Conservation (phyloP, 2,113 vertebrate species). For the Acanthisitta chloris region DNA sequence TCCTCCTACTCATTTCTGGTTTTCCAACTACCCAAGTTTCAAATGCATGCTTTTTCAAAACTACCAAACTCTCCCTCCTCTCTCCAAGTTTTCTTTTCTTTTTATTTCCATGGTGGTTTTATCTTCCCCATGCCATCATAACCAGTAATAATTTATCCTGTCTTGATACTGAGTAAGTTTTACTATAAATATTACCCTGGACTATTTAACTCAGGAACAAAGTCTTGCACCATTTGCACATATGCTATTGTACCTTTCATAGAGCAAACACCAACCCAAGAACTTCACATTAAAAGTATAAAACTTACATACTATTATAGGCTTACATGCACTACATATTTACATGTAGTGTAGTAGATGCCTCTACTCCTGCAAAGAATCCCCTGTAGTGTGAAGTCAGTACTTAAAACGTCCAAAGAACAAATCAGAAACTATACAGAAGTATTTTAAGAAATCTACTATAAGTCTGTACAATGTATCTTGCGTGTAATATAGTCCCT, state of each 20-base stretch:
- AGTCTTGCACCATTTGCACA: neutral
- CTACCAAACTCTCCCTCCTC: neutral
- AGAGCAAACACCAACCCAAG: neutral
- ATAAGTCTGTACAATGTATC: neutral
- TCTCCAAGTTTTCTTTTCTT: neutral
- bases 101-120: neutral
- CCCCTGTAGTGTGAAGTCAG: neutral
- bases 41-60: neutral
- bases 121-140: neutral
- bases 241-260: neutral
- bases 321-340: neutral
- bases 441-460: neutral
- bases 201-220: neutral
- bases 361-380: neutral
- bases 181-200: neutral
- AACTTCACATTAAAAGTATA: neutral
- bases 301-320: neutral
- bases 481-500: neutral
- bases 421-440: neutral
- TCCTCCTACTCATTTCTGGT: neutral
- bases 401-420: neutral
- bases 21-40: neutral
- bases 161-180: neutral
- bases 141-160: neutral
- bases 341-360: neutral